Base-by-base conservation (phyloP, 2,888 invertebrate genomes). In the Lochmaea capreae region DNA sequence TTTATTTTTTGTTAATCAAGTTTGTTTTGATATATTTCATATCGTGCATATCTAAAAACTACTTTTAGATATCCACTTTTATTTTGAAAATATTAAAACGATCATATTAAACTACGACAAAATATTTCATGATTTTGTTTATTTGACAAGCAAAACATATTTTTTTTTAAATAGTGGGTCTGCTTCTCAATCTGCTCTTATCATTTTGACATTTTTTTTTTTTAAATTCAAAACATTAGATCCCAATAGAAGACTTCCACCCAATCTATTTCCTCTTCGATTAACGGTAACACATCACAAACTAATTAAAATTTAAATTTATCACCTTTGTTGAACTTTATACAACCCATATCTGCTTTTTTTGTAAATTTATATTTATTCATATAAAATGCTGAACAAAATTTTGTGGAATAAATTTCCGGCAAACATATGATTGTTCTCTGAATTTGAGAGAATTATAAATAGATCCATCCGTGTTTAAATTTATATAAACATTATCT, bases 171-270 rank as follows among this genome's bases (percentile, higher is more conserved):
- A 62, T 39, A 42, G 18, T 46, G 33, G 8, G 33, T 33, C 8
- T 33, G 8, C 33, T 33, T 33, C 8, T 33, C 33, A 33, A 33
- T 1, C 6, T 33, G 33, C 0, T 33, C 14, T 58, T 18, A 18
- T 58, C 58, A 16, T 26, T 58, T 58, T 58, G 22, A 58, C 18
- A 22, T 22, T 58, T 58, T n/a, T 58, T 58, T n/a, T 18, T 16
- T 16, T 11, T 3, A 16, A 9, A 18, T 57, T 18, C 0, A 46
- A 49, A 49, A 49, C 46, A 6, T n/a, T 46, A 3, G 46, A 46
- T 12, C 11, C 4, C 5, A 49, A 49, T 49, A 49, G 33, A 33
- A 33, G 33, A 33, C 33, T 33, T 33, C 33, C 6, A 8, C 33
- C 8, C 14, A 49, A 6, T 0, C 14, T 1, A 5, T 4, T 49